Evolutionary conservation across 1,140 invertebrate genomes (phyloP), one percentile per base, ranked within the genome.

Genomic region (Camponotus floridanus): DNA sequence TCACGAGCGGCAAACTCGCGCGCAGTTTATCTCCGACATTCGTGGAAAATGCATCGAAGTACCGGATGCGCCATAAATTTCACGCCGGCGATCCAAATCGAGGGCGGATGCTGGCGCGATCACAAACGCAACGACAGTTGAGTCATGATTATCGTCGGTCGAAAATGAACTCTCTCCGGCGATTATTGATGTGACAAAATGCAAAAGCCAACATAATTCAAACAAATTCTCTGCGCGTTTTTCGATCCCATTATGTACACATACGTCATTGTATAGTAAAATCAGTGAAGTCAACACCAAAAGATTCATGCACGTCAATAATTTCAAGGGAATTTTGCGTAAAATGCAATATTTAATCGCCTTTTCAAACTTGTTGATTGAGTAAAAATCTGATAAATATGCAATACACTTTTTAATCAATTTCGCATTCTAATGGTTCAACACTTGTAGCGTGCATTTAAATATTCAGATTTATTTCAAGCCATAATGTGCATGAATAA

Each of bases 31-130:
- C 55, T 73, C 42, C 36, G 68, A 62, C 68, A 83, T 83, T 64
- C 57, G 79, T 61, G 79, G 68, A 83, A 83, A 74, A 83, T 81
- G 68, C 51, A 81, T 74, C 68, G 39, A 83, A 73, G 79, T 45
- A 74, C 31, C 55, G 68, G 79, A 83, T 48, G 55, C 31, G 67
- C 68, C 68, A 62, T 83, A 83, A 83, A 83, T 83, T 45, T 83
- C 79, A 55, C 21, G 55, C 68, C 68, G 36, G 39, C 48, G 55
- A 83, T 83, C 79, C 33, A 80, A 80, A 80, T 83, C 55, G 67
- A 73, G 55, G 13, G 21, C 79, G 55, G 79, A 74, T 74, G 42
- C 21, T n/a, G 36, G 7, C 36, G 55, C 36, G 51, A 73, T 73
- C 55, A 9, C 45, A 15, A 39, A 13, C n/a, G n/a, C 18, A 83